phyloP scores from a whole-genome alignment of 2,888 invertebrate species.

The Brachypterus glaber region DNA sequence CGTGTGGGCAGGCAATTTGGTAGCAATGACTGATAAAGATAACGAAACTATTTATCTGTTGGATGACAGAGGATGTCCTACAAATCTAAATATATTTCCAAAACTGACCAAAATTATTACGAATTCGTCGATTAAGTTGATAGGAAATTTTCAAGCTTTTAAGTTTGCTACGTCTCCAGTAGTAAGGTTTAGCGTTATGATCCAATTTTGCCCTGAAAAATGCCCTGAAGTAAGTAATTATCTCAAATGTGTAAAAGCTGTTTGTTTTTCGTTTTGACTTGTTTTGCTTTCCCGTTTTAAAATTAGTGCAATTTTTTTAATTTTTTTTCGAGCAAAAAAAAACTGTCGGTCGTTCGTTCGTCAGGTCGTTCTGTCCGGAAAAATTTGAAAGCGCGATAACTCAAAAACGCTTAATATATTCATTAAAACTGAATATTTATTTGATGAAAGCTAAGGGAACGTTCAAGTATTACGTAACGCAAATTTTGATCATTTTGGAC shows the following conservation, averaged over 20 bases:
- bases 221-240: constrained; percentile 52
- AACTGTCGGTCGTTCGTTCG: no score
- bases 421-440: no score
- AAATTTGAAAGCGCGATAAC: no score
- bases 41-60: constrained; percentile 65
- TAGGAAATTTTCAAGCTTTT: constrained; percentile 69
- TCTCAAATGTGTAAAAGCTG: not conserved
- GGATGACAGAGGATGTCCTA: constrained; percentile 72
- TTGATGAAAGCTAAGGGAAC: no score
- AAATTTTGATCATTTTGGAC: no score
- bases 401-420: no score
- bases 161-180: constrained; percentile 78
- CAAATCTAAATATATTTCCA: constrained; percentile 51
- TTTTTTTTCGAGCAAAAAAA: no score
- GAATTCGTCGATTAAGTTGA: constrained; percentile 39
- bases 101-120: constrained; percentile 38
- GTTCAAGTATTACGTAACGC: no score
- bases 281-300: no score
- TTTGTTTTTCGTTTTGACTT: not conserved
- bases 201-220: constrained; percentile 65
- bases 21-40: constrained; percentile 67
- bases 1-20: constrained; percentile 67
- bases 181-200: constrained; percentile 71
- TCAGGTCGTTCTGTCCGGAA: no score
- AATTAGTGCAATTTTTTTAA: no score